These are phyloP conservation scores for Microdon myrmicae DNA, from an alignment of 2,888 invertebrate species.

Conservation along the genomic window DNA sequence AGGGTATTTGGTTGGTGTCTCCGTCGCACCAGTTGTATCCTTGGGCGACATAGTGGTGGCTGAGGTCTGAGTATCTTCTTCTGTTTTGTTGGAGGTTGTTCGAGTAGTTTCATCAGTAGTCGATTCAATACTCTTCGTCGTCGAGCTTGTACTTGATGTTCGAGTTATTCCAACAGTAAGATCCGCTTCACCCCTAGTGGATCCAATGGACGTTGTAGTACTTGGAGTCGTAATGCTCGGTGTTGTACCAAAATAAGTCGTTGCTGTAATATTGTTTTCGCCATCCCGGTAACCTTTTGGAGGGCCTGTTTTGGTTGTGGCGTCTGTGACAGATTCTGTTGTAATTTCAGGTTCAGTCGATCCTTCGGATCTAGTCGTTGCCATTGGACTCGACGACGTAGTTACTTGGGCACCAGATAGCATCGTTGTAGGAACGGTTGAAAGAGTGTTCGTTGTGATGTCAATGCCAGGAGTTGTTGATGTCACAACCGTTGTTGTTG, in stretches of 20 bases:
- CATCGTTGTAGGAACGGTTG: slow-evolving; percentile 21
- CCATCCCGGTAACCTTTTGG: slow-evolving; percentile 66
- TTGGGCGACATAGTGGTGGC: slow-evolving; percentile 53
- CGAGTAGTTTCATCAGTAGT: slow-evolving; percentile 26
- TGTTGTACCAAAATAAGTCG: slow-evolving; percentile 41
- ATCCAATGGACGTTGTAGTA: slow-evolving; percentile 8
- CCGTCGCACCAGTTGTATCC: slow-evolving; percentile 57
- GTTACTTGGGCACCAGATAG: slow-evolving; percentile 19
- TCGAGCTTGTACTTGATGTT: slow-evolving; percentile 6
- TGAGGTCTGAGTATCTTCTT: slow-evolving; percentile 9
- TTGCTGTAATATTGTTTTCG: slow-evolving; percentile 64
- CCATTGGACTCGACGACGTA: slow-evolving; percentile 11
- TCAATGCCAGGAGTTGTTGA: slow-evolving; percentile 42
- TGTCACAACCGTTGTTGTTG: slow-evolving; percentile 54
- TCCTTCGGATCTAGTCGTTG: slow-evolving; percentile 3
- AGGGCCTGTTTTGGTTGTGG: slow-evolving; percentile 59
- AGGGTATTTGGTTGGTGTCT: slow-evolving; percentile 56
- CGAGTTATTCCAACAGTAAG: slow-evolving; percentile 15
- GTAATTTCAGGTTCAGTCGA: slow-evolving; percentile 50
- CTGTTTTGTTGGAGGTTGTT: slow-evolving; percentile 12
- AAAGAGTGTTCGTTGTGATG: slow-evolving; percentile 21
- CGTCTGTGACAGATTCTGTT: slow-evolving; percentile 45
- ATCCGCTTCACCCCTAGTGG: slow-evolving; percentile 28
- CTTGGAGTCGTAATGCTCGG: slow-evolving; percentile 19
- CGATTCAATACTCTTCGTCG: slow-evolving; percentile 13